Evolutionary conservation across 2,888 invertebrate species (phyloP).

Genomic region (Drosophila flavopinicola): DNA sequence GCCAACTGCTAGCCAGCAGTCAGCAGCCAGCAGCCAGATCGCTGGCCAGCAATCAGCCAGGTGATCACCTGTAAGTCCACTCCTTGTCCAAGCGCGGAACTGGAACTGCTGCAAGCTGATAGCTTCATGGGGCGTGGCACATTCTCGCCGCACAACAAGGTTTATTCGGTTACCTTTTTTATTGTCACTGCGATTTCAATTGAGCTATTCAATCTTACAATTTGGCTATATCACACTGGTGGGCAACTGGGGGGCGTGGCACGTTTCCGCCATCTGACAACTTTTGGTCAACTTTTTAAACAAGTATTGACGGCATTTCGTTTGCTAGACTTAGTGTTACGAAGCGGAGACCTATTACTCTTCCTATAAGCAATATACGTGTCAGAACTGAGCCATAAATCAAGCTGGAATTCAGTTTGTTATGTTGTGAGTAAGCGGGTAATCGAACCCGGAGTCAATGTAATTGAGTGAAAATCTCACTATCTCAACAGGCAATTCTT

Average conservation of each 20-base stretch:
- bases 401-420: slow-evolving; percentile 9
- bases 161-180: slow-evolving; percentile 26
- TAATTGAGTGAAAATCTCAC: neutral
- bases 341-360: slow-evolving; percentile 5
- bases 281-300: slow-evolving; percentile 24
- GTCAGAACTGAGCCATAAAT: slow-evolving; percentile 16
- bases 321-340: slow-evolving; percentile 7
- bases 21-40: slow-evolving; percentile 5
- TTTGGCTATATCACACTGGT: neutral
- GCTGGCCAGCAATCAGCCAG: slow-evolving; percentile 11
- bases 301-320: slow-evolving; percentile 1
- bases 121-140: slow-evolving; percentile 45
- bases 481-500: too few species aligned
- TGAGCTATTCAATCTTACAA: neutral
- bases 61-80: slow-evolving; percentile 39
- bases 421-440: neutral
- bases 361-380: neutral
- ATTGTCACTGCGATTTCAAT: neutral
- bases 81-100: slow-evolving; percentile 54
- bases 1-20: slow-evolving; percentile 2
- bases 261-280: slow-evolving; percentile 17
- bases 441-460: neutral
- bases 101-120: slow-evolving; percentile 32
- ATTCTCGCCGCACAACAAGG: slow-evolving; percentile 58
- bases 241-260: slow-evolving; percentile 10